Base-by-base conservation (phyloP, 64 coral and sea anemone genomes). In the Porites australiensis region DNA sequence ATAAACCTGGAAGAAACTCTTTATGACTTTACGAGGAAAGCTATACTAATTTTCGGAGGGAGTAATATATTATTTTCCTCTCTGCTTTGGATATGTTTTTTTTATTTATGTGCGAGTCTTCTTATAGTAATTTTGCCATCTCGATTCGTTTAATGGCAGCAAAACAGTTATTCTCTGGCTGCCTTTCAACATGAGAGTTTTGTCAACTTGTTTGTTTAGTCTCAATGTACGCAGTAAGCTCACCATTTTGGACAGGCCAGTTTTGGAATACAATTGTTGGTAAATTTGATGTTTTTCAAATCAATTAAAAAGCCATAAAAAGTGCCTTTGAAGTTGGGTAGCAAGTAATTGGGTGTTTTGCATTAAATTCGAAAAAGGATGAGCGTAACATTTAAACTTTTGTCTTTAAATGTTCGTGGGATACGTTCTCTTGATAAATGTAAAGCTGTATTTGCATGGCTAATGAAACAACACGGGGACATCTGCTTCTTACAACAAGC, bases 1-100 rank as follows among this genome's bases (percentile, higher is more conserved):
- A 83, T 92, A 71, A 84, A 81, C 69, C 58, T 92, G 11, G 90
- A 92, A 43, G 66, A 75, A 92, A 86, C 79, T 15, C 53, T 92
- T 85, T 12, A 80, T 48, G 90, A 92, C 27, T 37, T 37, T 37
- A 37, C 27, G 27, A 37, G 27, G 27, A 37, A 37, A 37, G 27
- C 27, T 37, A 37, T 37, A 37, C 27, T 37, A 37, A 68, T 19
- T 68, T n/a, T 19, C 18, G 22, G 7, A 19, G 65, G 65, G 65
- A n/a, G 65, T 68, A 68, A 37, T 37, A 5, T n/a, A 2, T 13
- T 68, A n/a, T 63, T 68, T 68, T 68, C 65, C 6, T 1, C 65
- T 68, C 65, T 68, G 18, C 15, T 6, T 68, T 19, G 18, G 22
- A 10, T 68, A 68, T 68, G 65, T 16, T 15, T 13, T 68, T 68